These are phyloP conservation scores for Peromyscus californicus DNA, from an alignment of 2,113 vertebrate genomes.

Conservation along the genomic window DNA sequence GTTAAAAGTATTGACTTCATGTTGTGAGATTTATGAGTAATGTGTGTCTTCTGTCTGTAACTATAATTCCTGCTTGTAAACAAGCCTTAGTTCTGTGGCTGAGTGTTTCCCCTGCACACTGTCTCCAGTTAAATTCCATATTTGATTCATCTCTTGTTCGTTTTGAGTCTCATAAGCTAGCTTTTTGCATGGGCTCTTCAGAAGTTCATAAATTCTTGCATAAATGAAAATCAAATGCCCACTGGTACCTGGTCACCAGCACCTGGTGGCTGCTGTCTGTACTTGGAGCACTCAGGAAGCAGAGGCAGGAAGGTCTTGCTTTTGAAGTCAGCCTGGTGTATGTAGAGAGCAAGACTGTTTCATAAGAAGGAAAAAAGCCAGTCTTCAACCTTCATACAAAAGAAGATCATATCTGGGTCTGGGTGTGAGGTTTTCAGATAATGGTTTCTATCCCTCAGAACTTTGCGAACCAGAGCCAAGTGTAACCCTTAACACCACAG, in stretches of 20 bases:
- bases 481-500: neutral
- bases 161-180: neutral
- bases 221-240: neutral
- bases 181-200: neutral
- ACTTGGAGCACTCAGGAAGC: neutral
- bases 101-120: neutral
- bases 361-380: neutral
- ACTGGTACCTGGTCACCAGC: neutral
- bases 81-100: neutral
- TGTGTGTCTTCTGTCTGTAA: neutral
- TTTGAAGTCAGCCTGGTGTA: neutral
- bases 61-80: neutral
- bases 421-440: neutral
- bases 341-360: neutral
- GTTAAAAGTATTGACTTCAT: neutral
- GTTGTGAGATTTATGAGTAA: neutral
- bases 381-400: neutral
- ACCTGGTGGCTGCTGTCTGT: neutral
- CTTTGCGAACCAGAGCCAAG: neutral
- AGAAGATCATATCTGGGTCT: neutral
- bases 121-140: neutral
- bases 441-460: neutral
- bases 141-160: neutral
- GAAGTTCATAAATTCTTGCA: neutral
- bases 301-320: neutral